Conservation (phyloP, 2,113 vertebrate species). For the Calonectris borealis region DNA sequence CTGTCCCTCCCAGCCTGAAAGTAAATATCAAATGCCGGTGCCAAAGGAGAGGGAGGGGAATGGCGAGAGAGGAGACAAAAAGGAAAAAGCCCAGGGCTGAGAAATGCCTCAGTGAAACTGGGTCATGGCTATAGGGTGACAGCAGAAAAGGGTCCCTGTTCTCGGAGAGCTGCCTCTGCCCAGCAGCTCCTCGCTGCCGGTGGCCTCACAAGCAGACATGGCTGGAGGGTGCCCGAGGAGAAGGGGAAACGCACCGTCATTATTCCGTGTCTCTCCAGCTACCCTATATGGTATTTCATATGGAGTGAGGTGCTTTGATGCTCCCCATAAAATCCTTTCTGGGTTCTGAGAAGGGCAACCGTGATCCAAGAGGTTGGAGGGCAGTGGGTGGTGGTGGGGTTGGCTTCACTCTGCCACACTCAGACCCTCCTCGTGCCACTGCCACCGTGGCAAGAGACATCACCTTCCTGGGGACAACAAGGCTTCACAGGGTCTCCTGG, state of each 20-base stretch:
- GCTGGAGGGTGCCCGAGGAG: neutral
- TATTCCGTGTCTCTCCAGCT: neutral
- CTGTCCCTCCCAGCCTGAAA: constrained; percentile 31
- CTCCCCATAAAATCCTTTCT: neutral
- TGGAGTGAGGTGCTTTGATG: neutral
- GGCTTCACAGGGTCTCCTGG: neutral
- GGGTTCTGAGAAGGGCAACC: neutral
- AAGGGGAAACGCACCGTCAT: fast-evolving
- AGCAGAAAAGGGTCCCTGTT: neutral
- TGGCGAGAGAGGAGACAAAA: neutral
- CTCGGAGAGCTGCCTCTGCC: neutral
- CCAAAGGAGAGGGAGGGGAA: constrained; percentile 12
- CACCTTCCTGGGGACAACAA: neutral
- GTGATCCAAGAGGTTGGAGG: neutral
- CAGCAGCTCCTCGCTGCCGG: neutral
- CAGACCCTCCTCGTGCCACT: neutral
- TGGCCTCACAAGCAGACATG: fast-evolving
- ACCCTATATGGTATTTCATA: fast-evolving
- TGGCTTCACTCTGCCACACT: neutral
- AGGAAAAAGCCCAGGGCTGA: neutral
- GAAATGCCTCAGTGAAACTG: constrained; percentile 8
- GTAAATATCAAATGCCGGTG: constrained; percentile 20
- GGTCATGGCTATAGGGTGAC: constrained; percentile 62
- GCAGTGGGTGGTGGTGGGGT: neutral
- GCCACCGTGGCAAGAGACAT: neutral